Base-by-base conservation (phyloP, 2,113 vertebrate species). In the Misgurnus mizolepis region DNA sequence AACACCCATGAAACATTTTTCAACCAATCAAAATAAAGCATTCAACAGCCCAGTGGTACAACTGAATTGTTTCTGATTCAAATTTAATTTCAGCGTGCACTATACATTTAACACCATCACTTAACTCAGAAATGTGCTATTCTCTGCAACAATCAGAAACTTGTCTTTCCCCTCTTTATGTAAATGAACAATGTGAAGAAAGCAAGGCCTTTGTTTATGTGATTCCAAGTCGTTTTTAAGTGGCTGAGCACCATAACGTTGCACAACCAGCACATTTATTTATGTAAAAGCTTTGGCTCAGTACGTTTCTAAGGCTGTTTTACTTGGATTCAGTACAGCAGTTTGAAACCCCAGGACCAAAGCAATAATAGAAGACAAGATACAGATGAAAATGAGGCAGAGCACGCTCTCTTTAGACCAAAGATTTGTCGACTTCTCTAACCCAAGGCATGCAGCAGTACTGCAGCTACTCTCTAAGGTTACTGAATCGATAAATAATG, bases 311-410 rank as follows among this genome's bases (percentile, higher is more conserved):
- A 82, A 89, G 88, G 87, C 83, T 84, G 71, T 87, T 87, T 87
- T 80, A 80, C 82, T 85, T 86, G 86, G 87, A 83, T 75, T 84
- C 82, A 87, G 85, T 84, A 88, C 86, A 87, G 82, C 88, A 74
- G 87, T 82, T 90, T 91, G 83, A 87, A 89, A 90, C 84, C 86
- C 82, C 67, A 86, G 86, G 86, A 89, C 82, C 83, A 34, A 22
- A 49, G 43, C 78, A 74, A 68, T 56, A 56, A 61, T 49, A 50
- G 65, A 14, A 60, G 61, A 77, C 78, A 34, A 83, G 78, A 60
- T 72, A 74, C 50, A 64, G 27, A 76, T 60, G 41, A 22, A 27
- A 66, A 60, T 53, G 15, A 76, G 66, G 73, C 73, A 15, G 45
- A 76, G 55, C 39, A 77, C 56, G 45, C 78, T 53, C 73, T 71